Evolutionary conservation across 2,888 invertebrate genomes (phyloP), one percentile per base, ranked within the genome.

Genomic region (Gibbula magus): DNA sequence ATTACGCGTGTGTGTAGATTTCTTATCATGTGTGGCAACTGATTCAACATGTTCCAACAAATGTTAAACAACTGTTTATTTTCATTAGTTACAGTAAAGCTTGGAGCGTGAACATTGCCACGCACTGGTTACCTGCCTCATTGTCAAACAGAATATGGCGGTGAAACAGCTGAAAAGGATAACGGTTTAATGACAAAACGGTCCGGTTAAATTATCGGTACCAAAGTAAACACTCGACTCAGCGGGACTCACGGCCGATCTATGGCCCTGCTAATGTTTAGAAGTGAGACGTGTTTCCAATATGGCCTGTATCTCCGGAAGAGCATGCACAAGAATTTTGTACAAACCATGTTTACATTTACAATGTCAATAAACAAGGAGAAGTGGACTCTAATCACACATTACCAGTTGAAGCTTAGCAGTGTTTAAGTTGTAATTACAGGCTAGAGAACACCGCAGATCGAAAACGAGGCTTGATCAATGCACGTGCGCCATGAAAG

Each of bases 401-500:
- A 74, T 51, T 25, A 25, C 45, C 51, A 20, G 25, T 22, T 29
- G 10, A 22, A 20, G 45, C 13, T 74, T 25, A 25, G 51, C 45
- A 39, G 51, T 51, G 45, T 74, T 74, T 74, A 74, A 74, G 51
- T 51, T 51, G 51, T 51, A 74, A 74, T 74, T 74, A 74, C 45
- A 74, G 74, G 74, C 16, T 51, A 25, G 74, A 20, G 52, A 16
- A 74, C 45, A 74, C 74, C 25, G 51, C 51, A 22, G 51, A 52
- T 74, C 52, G 45, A 39, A 74, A 74, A 51, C 74, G 74, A 74
- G 45, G 51, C 74, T 45, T 22, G 51, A 74, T 74, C 74, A 25
- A 74, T 74, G 74, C 74, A 51, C 74, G 74, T 51, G 74, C 74
- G 51, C 25, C 22, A 25, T 51, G 51, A 74, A 51, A 74, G 45